Percentiles rank a stretch among this genome's conserved stretches.
These are phyloP conservation scores for Rhabdornis inornatus DNA, from an alignment of 2,113 vertebrate species.

Conservation along the genomic window DNA sequence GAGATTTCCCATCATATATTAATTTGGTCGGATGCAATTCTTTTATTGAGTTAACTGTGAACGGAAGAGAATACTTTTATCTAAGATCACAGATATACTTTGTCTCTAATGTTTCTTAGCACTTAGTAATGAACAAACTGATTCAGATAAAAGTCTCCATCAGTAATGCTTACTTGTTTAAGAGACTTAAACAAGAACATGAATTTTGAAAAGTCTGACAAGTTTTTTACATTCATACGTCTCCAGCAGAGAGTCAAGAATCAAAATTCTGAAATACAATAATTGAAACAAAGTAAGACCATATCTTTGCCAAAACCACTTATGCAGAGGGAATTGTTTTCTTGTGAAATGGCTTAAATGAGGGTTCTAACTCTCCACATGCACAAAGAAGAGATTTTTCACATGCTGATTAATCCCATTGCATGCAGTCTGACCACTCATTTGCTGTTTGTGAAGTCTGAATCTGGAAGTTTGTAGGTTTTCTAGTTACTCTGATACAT, in stretches of 20 bases:
- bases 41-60: neutral
- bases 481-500: neutral
- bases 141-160: constrained; percentile 1
- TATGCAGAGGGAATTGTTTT: neutral
- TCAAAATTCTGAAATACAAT: neutral
- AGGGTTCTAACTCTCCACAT: neutral
- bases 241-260: neutral
- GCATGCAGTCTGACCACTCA: neutral
- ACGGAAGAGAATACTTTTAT: neutral
- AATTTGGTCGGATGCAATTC: neutral
- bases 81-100: neutral
- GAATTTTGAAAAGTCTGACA: neutral
- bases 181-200: neutral
- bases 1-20: neutral
- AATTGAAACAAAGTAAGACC: neutral
- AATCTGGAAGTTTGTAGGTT: neutral
- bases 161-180: neutral
- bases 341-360: neutral
- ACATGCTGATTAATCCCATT: neutral
- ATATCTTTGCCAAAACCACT: neutral
- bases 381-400: neutral
- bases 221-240: neutral
- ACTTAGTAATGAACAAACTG: constrained; percentile 1
- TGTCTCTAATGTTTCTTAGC: neutral
- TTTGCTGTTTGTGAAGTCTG: neutral